Conservation (phyloP, 2,113 vertebrate species). For the Struthidea cinerea region DNA sequence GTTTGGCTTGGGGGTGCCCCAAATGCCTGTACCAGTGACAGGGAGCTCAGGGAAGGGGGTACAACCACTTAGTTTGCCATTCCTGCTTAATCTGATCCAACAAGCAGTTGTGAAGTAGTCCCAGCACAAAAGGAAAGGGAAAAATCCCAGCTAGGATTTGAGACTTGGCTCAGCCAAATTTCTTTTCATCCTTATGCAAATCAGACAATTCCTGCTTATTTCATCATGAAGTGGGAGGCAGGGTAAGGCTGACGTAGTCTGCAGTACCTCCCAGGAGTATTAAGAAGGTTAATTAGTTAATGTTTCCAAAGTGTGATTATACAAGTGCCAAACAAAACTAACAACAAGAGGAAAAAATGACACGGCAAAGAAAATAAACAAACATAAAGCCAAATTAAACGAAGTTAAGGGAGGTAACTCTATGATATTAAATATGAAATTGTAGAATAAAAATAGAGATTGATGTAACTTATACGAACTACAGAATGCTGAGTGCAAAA, state of each 20-base stretch:
- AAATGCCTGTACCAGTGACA: background rate
- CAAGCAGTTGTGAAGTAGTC: background rate
- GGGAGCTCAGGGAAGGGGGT: background rate
- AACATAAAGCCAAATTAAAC: slow-evolving; percentile 46
- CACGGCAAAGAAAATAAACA: slow-evolving; percentile 38
- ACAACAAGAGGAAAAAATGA: slow-evolving; percentile 31
- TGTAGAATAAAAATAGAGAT: slow-evolving; percentile 15
- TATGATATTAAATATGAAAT: slow-evolving; percentile 2
- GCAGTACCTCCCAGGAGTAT: slow-evolving; percentile 42
- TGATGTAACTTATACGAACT: background rate
- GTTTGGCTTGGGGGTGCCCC: background rate
- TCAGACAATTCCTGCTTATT: slow-evolving; percentile 38
- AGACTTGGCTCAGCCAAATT: background rate
- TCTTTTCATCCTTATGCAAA: slow-evolving; percentile 48
- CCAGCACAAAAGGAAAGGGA: background rate
- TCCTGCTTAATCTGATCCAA: background rate
- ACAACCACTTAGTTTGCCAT: background rate
- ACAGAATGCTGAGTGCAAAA: background rate
- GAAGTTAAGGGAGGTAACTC: slow-evolving; percentile 25
- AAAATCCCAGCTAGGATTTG: background rate
- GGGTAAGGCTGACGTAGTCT: slow-evolving; percentile 26
- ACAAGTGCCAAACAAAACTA: slow-evolving; percentile 42
- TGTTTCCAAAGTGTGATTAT: slow-evolving; percentile 44
- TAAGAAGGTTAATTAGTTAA: slow-evolving; percentile 57
- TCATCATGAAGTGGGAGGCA: slow-evolving; percentile 40